Evolutionary conservation across 2,797 vertebrate genomes (phyloP).

Genomic region (Cuculus canorus): DNA sequence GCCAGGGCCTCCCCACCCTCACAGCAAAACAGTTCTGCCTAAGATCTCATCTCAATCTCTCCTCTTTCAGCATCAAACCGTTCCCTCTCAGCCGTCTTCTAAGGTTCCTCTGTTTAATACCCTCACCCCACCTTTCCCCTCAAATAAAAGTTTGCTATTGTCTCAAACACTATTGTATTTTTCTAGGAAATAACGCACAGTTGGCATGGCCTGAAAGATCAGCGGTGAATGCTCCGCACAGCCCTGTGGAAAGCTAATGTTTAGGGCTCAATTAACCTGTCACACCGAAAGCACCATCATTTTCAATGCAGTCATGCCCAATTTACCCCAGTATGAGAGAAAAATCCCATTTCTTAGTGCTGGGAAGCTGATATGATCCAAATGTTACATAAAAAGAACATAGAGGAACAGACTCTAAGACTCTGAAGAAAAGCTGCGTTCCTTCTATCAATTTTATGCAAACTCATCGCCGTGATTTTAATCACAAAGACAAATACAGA

Average conservation of each 20-base stretch:
- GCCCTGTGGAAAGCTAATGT: background rate
- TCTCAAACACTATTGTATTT: background rate
- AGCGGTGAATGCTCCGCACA: background rate
- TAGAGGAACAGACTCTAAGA: background rate
- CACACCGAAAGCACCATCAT: background rate
- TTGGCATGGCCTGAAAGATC: background rate
- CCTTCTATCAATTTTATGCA: background rate
- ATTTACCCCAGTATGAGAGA: background rate
- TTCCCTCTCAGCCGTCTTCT: background rate
- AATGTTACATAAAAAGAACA: background rate
- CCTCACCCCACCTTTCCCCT: background rate
- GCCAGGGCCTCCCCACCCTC: no score
- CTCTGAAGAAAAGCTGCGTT: background rate
- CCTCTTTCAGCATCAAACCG: no score
- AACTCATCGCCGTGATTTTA: background rate
- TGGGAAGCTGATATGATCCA: background rate
- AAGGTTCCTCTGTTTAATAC: background rate
- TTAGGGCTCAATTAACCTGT: background rate
- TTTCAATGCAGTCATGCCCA: background rate
- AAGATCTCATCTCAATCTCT: no score
- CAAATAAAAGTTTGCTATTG: background rate
- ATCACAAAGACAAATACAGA: background rate
- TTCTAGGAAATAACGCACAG: background rate
- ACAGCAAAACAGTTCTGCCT: no score
- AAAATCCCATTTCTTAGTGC: background rate